A percentile compares a stretch with the other conserved stretches of the same genome.
Conservation (phyloP, 2,113 vertebrate genomes). For the Austrofundulus limnaeus region DNA sequence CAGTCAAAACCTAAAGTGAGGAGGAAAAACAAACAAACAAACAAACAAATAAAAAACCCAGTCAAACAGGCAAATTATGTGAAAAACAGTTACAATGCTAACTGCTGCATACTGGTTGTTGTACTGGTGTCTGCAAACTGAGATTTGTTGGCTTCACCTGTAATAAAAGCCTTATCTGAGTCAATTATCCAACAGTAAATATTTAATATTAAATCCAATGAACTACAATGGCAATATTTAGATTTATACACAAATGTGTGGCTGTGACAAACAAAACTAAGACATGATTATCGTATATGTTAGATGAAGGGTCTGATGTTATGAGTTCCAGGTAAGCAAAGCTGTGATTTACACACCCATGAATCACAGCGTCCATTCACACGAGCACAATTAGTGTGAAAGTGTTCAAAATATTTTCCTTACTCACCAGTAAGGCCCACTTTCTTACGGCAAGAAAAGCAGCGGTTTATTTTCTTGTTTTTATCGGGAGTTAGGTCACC, state of each 20-base stretch:
- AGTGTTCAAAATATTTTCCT: not conserved
- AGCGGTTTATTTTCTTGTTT: constrained; percentile 90
- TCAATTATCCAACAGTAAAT: not conserved
- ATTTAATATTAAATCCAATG: not conserved
- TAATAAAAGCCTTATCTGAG: not conserved
- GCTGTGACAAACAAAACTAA: no score
- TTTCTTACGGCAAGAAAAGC: constrained; percentile 90
- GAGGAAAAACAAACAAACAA: constrained; percentile 10
- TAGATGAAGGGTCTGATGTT: not conserved
- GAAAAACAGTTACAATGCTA: not conserved
- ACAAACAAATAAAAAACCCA: constrained; percentile 2
- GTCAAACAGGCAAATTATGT: not conserved
- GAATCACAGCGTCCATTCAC: not conserved
- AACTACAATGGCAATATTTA: no score
- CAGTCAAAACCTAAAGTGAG: constrained; percentile 84
- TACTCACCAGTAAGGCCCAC: constrained; percentile 89
- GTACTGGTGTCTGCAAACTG: not conserved
- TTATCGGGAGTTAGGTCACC: constrained; percentile 83
- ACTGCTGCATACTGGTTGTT: not conserved
- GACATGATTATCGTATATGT: not conserved
- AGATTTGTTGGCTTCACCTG: not conserved
- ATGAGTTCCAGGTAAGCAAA: not conserved
- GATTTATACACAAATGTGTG: no score
- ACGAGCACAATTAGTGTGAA: not conserved
- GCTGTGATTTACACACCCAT: constrained; percentile 1